These are phyloP conservation scores for Dunckerocampus dactyliophorus DNA, from an alignment of 2,113 vertebrate genomes.

Conservation along the genomic window DNA sequence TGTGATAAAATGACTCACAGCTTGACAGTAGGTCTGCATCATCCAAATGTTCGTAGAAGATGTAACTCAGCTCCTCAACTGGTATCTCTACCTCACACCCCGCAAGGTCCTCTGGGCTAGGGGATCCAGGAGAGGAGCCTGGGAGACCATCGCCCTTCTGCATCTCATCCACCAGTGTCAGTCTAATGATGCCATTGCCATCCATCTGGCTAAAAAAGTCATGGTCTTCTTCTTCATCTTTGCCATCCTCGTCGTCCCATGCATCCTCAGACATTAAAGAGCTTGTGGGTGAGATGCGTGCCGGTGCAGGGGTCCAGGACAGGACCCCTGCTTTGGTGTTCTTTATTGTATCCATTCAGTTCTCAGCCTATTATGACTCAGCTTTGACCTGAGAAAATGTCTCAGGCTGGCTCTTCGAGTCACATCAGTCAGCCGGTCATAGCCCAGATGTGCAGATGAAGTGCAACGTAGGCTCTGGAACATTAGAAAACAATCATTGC, in stretches of 20 bases:
- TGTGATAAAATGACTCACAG: conserved; percentile 33
- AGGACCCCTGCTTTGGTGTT: conserved; percentile 27
- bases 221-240: conserved; percentile 25
- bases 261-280: conserved; percentile 38
- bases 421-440: conserved; percentile 1
- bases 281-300: conserved; percentile 39
- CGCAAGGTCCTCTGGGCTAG: conserved; percentile 1
- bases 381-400: conserved; percentile 8
- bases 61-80: conserved; percentile 34
- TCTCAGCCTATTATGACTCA: background rate
- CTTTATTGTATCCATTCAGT: conserved; percentile 25
- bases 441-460: conserved; percentile 4
- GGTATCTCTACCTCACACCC: background rate
- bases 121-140: conserved; percentile 26
- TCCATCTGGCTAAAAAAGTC: conserved; percentile 69
- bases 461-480: conserved; percentile 20
- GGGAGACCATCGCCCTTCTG: background rate
- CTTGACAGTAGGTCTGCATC: conserved; percentile 21
- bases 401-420: conserved; percentile 20
- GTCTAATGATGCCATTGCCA: conserved; percentile 72
- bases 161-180: conserved; percentile 32
- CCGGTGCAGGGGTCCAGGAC: conserved; percentile 42
- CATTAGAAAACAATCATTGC: background rate
- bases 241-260: conserved; percentile 40
- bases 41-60: conserved; percentile 34